These are phyloP conservation scores for Hyalella azteca DNA, from an alignment of 2,888 invertebrate species.

Conservation along the genomic window DNA sequence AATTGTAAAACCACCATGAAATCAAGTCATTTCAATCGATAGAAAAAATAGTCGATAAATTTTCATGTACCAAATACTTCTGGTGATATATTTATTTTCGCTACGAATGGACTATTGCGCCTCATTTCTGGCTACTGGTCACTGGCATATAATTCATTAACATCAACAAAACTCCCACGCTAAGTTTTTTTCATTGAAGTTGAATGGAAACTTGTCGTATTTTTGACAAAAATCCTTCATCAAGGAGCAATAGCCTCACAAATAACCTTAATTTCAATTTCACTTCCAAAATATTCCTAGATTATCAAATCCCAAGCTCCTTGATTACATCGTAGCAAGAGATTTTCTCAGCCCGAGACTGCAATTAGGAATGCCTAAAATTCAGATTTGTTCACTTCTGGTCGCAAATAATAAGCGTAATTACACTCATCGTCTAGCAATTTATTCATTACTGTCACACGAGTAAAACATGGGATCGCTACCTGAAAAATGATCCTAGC, in stretches of 20 bases:
- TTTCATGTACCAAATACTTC: too few species aligned
- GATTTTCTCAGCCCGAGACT: background rate
- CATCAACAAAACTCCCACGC: background rate
- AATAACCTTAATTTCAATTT: too few species aligned
- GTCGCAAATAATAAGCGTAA: constrained; percentile 10
- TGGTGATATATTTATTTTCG: too few species aligned
- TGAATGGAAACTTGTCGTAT: too few species aligned
- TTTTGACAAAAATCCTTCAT: too few species aligned
- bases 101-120: too few species aligned
- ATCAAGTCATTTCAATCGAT: too few species aligned
- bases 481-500: background rate
- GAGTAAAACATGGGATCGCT: background rate
- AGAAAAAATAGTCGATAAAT: too few species aligned
- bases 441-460: constrained; percentile 12
- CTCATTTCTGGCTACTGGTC: too few species aligned
- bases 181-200: background rate
- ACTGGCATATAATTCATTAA: background rate
- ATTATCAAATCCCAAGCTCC: background rate
- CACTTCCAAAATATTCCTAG: too few species aligned
- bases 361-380: background rate
- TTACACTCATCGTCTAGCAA: constrained; percentile 6
- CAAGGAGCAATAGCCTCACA: too few species aligned
- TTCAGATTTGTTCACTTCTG: background rate
- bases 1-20: too few species aligned
- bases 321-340: background rate